phyloP scores from a whole-genome alignment of 1,140 invertebrate genomes.

The Lordiphosa mommai region DNA sequence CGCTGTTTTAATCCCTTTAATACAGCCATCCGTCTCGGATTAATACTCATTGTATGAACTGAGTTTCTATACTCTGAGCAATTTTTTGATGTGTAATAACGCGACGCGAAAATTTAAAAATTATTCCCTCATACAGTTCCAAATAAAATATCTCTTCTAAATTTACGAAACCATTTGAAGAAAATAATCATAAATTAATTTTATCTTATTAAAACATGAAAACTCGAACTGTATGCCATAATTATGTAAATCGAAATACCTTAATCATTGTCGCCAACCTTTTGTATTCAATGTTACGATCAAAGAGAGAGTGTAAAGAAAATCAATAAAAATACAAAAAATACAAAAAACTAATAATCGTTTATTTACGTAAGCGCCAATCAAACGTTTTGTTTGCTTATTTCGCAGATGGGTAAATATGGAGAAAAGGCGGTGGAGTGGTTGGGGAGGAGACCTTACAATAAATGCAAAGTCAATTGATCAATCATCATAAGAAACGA shows the following conservation, averaged over 20 bases:
- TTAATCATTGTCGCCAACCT: conserved; percentile 9
- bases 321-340: conserved; percentile 43
- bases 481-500: too few relatives aligned
- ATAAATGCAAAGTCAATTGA: conserved; percentile 47
- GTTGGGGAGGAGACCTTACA: not conserved
- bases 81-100: too few relatives aligned
- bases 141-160: too few relatives aligned
- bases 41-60: too few relatives aligned
- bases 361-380: conserved; percentile 63
- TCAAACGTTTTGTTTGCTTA: conserved; percentile 39
- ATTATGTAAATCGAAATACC: conserved; percentile 58
- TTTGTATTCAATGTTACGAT: conserved; percentile 32
- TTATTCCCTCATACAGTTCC: too few relatives aligned
- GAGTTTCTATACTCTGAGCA: too few relatives aligned
- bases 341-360: conserved; percentile 45
- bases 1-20: too few relatives aligned
- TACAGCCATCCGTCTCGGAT: too few relatives aligned
- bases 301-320: conserved; percentile 56
- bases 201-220: conserved; percentile 12
- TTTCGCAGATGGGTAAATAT: conserved; percentile 31
- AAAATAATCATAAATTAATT: conserved; percentile 27
- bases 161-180: too few relatives aligned
- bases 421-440: not conserved
- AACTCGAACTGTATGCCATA: conserved; percentile 44
- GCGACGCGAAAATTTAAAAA: too few relatives aligned